Conservation (phyloP, 2,113 vertebrate species). For the Megaceryle maxima region DNA sequence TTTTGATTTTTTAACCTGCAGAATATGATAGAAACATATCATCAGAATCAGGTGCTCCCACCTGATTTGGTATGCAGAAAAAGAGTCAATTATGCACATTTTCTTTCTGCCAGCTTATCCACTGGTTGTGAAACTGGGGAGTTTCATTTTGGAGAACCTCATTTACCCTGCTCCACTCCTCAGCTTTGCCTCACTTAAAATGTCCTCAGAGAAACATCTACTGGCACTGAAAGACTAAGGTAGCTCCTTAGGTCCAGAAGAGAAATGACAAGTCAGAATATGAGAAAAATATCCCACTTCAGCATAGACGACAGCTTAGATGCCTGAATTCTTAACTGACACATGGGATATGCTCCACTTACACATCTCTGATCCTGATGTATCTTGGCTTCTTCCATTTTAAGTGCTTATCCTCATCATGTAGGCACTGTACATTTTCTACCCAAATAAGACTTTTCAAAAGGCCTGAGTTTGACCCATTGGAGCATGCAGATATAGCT, state of each 20-base stretch:
- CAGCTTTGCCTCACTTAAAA: background rate
- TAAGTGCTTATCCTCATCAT: background rate
- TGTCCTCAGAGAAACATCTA: background rate
- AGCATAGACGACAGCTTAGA: background rate
- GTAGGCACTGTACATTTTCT: fast-evolving
- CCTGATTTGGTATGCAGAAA: background rate
- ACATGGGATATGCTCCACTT: background rate
- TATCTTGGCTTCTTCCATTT: background rate
- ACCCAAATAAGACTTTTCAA: background rate
- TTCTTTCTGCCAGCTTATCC: background rate
- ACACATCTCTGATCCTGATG: background rate
- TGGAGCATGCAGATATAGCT: background rate
- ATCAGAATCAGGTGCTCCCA: background rate
- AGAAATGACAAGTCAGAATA: background rate
- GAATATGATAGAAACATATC: background rate
- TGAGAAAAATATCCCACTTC: background rate
- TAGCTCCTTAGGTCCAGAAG: background rate
- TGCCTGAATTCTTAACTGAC: background rate
- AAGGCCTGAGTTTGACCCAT: background rate
- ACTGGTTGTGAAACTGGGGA: background rate
- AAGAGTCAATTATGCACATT: background rate
- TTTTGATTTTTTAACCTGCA: background rate
- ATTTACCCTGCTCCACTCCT: background rate
- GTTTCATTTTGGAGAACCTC: background rate
- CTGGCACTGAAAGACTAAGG: background rate